A percentile compares a stretch with the other conserved stretches of the same genome.
Evolutionary conservation across 2,113 vertebrate species (phyloP).

Genomic region (Ochotona princeps): DNA sequence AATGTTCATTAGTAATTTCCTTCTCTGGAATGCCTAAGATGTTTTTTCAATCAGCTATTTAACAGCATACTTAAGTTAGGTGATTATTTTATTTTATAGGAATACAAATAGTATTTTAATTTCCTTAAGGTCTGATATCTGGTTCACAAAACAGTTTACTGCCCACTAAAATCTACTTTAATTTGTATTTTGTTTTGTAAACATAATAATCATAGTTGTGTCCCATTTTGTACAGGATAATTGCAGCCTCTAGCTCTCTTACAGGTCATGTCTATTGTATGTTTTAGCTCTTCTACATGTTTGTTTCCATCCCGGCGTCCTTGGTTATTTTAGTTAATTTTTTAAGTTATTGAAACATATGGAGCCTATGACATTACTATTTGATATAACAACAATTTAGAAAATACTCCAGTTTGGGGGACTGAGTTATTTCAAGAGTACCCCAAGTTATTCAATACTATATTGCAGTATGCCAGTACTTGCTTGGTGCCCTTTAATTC

Average conservation of each 20-base stretch:
- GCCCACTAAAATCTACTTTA: background rate
- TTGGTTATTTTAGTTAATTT: background rate
- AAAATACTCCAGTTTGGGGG: fast-evolving
- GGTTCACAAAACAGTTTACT: background rate
- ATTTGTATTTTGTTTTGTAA: background rate
- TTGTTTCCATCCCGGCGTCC: background rate
- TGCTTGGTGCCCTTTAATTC: background rate
- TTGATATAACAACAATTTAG: background rate
- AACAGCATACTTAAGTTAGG: background rate
- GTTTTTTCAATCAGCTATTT: background rate
- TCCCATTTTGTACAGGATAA: background rate
- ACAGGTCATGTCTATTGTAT: background rate
- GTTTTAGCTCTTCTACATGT: background rate
- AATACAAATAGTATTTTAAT: background rate
- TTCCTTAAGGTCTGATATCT: background rate
- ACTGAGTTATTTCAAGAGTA: background rate
- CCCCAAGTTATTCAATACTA: background rate
- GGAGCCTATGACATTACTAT: background rate
- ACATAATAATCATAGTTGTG: background rate
- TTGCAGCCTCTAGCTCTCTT: background rate
- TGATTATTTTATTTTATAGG: background rate
- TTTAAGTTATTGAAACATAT: background rate
- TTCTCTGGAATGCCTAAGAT: background rate
- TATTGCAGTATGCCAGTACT: fast-evolving
- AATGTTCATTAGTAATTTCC: background rate